Base-by-base conservation (phyloP, 1,140 invertebrate genomes). In the Euwallacea similis region DNA sequence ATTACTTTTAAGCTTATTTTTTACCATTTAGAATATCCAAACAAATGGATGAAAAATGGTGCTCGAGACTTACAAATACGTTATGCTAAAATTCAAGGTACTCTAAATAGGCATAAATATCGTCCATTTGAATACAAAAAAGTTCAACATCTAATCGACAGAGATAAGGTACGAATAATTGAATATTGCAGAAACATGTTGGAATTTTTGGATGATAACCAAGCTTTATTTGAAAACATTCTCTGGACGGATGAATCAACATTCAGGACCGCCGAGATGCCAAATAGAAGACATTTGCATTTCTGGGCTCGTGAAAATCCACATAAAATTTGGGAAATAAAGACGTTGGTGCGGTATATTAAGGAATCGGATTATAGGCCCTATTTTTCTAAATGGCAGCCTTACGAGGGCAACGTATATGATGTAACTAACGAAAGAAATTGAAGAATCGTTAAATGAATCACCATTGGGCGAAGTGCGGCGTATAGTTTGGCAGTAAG, bases 261-360 rank as follows among this genome's bases (percentile, higher is more conserved):
- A 46, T 46, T 46, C 11, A 46, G 44, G 7, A 46, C 0, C 44
- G 44, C 11, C 44, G 44, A 46, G 44, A 46, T 46, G 44, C 44
- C 44, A 46, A 46, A 46, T 46, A 46, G 44, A 46, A 46, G 44
- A 46, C 7, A 46, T 46, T 46, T 46, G 44, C 44, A 46, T 46
- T 46, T 46, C 11, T 46, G 44, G 44, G 44, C 11, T 46, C 44
- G 44, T 46, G 11, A 46, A 46, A 46, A 8, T 46, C 44, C 44
- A 46, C 11, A 7, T 7, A 46, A 46, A 46, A 46, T n/a, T n/a
- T n/a, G 44, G 11, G 11, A 7, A 46, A 46, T 46, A 11, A 46
- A 46, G 11, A 46, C 7, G 11, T 11, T 11, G 44, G 44, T 46
- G 7, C 11, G 44, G 44, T 46, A 46, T 46, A 11, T 11, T 11